Conservation (phyloP, 2,113 vertebrate species). For the Psephotus haematonotus region DNA sequence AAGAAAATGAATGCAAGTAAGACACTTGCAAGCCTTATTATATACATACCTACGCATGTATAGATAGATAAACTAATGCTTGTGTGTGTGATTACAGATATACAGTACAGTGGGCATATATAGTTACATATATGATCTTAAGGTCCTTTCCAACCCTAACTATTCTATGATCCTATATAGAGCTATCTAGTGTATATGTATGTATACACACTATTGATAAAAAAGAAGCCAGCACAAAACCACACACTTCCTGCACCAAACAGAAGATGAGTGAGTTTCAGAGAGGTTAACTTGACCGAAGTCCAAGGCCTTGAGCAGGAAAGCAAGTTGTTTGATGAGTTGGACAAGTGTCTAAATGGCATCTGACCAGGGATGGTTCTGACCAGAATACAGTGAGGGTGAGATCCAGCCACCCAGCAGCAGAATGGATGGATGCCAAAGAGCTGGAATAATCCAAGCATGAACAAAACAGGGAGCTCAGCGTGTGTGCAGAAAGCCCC, state of each 20-base stretch:
- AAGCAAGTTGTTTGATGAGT: background rate
- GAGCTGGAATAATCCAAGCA: background rate
- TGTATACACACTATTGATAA: background rate
- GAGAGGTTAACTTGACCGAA: background rate
- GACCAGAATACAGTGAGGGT: background rate
- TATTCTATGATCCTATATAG: background rate
- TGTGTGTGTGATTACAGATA: background rate
- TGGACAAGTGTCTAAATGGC: slow-evolving; percentile 16
- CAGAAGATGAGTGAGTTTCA: background rate
- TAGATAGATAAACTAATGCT: background rate
- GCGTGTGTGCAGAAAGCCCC: background rate
- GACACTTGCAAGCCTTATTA: too few species aligned
- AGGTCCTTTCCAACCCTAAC: background rate
- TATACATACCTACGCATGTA: background rate
- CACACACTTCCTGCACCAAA: background rate
- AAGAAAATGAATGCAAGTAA: too few species aligned
- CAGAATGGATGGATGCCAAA: slow-evolving; percentile 1
- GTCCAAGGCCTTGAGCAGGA: background rate
- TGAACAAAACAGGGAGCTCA: background rate
- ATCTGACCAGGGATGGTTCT: background rate
- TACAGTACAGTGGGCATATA: background rate
- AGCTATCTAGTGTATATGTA: background rate
- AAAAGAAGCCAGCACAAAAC: background rate
- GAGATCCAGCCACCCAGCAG: background rate
- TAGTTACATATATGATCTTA: background rate